Evolutionary conservation across 2,113 vertebrate species (phyloP).

Genomic region (Scomber colias): DNA sequence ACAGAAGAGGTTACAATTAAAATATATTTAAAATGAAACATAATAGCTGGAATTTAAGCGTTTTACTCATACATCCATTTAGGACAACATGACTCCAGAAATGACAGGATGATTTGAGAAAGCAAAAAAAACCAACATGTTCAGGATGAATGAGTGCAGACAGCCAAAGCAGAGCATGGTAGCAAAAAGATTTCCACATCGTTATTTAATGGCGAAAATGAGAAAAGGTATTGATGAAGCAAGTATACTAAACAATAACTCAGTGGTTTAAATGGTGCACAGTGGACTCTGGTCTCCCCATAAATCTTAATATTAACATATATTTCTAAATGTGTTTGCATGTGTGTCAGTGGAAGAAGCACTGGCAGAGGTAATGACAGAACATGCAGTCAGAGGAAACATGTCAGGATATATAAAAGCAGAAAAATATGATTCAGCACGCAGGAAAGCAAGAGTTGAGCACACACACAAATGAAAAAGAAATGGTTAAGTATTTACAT

Average conservation of each 20-base stretch:
- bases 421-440: constrained; percentile 14
- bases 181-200: constrained; percentile 26
- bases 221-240: constrained; percentile 33
- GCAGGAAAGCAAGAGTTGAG: constrained; percentile 33
- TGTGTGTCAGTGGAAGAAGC: constrained; percentile 32
- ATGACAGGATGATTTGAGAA: constrained; percentile 19
- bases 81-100: constrained; percentile 18
- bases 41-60: not conserved
- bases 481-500: constrained; percentile 21
- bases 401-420: constrained; percentile 9
- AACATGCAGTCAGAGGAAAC: constrained; percentile 49
- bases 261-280: constrained; percentile 23
- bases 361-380: constrained; percentile 36
- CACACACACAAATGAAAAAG: constrained; percentile 23
- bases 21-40: not conserved
- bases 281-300: not conserved
- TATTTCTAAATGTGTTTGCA: constrained; percentile 26
- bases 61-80: constrained; percentile 25
- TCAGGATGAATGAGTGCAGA: not conserved
- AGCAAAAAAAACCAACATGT: not conserved
- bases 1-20: not conserved
- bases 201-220: constrained; percentile 22
- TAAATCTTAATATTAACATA: constrained; percentile 1
- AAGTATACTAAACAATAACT: constrained; percentile 20
- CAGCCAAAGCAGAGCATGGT: constrained; percentile 43